phyloP scores from a whole-genome alignment of 2,888 invertebrate species.

The Vanessa cardui region DNA sequence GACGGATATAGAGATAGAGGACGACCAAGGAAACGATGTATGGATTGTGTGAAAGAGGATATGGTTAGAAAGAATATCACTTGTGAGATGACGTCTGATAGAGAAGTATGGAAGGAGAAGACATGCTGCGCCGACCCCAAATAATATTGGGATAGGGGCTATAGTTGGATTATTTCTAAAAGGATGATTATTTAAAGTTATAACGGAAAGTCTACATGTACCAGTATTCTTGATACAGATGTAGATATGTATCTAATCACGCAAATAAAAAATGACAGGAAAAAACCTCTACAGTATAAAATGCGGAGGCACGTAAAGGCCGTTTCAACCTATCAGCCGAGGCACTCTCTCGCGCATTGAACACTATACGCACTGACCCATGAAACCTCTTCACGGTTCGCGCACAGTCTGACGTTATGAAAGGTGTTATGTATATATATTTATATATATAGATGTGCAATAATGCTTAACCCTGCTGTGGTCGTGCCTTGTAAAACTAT shows the following conservation, averaged over 20 bases:
- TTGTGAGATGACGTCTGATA: no score
- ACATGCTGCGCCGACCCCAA: no score
- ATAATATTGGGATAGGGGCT: no score
- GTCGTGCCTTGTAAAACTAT: background rate
- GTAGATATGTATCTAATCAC: constrained; percentile 4
- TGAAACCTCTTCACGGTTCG: constrained; percentile 38
- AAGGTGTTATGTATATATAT: constrained; percentile 32
- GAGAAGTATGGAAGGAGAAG: no score
- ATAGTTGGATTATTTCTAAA: no score
- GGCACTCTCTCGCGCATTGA: constrained; percentile 55
- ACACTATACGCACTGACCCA: constrained; percentile 58
- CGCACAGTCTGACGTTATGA: constrained; percentile 23
- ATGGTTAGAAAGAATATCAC: no score
- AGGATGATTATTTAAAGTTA: no score
- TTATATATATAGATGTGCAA: constrained; percentile 23
- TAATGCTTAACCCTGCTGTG: background rate
- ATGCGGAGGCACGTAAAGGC: constrained; percentile 24
- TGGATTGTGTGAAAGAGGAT: no score
- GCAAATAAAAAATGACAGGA: constrained; percentile 4
- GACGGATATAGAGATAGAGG: no score
- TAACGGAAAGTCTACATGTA: no score
- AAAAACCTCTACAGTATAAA: constrained; percentile 25
- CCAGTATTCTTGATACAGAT: background rate
- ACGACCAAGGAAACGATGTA: no score
- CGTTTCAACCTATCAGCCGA: constrained; percentile 29